Evolutionary conservation across 2,888 invertebrate genomes (phyloP).

Genomic region (Zygogramma bicolorata): DNA sequence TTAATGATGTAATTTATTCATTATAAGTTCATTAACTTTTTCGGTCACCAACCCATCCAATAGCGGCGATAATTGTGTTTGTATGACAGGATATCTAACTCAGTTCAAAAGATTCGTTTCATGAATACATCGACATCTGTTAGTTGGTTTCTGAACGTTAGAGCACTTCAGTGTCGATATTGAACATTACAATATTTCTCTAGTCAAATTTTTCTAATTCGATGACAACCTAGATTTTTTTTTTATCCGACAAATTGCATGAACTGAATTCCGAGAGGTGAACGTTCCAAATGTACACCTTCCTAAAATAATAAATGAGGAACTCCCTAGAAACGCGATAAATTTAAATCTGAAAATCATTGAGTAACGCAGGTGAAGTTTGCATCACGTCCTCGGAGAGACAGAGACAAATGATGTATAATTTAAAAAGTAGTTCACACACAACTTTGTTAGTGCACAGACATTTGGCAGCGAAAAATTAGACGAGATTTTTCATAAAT

Average conservation of each 20-base stretch:
- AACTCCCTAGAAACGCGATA: neutral
- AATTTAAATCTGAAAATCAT: neutral
- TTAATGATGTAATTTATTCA: no score
- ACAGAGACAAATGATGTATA: neutral
- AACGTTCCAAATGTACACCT: slow-evolving; percentile 1
- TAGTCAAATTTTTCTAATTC: no score
- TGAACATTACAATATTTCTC: no score
- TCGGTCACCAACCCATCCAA: no score
- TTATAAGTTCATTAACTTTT: no score
- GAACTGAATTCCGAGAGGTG: slow-evolving; percentile 20
- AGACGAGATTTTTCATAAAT: neutral
- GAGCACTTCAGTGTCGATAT: no score
- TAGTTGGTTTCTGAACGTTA: no score
- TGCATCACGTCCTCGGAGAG: neutral
- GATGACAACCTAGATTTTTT: neutral
- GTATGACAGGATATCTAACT: no score
- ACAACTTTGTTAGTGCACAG: neutral
- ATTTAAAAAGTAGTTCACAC: slow-evolving; percentile 1
- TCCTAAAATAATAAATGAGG: slow-evolving; percentile 12
- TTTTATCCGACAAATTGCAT: slow-evolving; percentile 3
- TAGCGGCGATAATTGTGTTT: no score
- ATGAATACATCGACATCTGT: no score
- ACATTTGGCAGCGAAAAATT: neutral
- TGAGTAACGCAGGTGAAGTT: slow-evolving; percentile 1
- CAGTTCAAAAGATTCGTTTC: no score